Evolutionary conservation across 53 echinoderm and acorn worm genomes (phyloP).

Genomic region (Mesocentrotus franciscanus): DNA sequence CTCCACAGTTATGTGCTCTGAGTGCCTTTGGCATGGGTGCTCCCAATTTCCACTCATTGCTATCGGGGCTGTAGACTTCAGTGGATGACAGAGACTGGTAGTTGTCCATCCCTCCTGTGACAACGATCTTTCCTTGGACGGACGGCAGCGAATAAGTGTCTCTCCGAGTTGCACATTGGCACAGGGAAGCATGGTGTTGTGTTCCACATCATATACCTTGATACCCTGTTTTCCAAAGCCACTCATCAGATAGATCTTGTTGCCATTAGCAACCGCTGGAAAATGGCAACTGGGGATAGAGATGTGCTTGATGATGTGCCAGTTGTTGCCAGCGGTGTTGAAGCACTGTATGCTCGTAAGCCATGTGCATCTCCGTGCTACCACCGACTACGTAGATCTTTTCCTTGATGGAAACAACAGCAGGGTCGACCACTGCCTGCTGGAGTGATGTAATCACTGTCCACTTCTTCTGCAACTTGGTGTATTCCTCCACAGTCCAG

Average conservation of each 20-base stretch:
- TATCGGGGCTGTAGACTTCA: slow-evolving; percentile 72
- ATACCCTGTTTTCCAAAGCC: slow-evolving; percentile 81
- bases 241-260: slow-evolving; percentile 79
- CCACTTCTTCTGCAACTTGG: slow-evolving; percentile 69
- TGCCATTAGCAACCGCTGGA: slow-evolving; percentile 74
- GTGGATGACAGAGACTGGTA: slow-evolving; percentile 75
- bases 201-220: slow-evolving; percentile 81
- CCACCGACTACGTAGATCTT: slow-evolving; percentile 86
- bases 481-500: slow-evolving; percentile 77
- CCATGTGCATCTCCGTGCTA: slow-evolving; percentile 68
- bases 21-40: slow-evolving; percentile 81
- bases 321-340: slow-evolving; percentile 64
- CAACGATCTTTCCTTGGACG: slow-evolving; percentile 74
- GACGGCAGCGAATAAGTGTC: slow-evolving; percentile 87
- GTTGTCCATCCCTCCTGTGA: slow-evolving; percentile 86
- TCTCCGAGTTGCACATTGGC: slow-evolving; percentile 79
- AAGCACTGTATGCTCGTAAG: slow-evolving; percentile 86
- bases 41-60: slow-evolving; percentile 68
- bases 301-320: slow-evolving; percentile 76
- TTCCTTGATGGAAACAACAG: slow-evolving; percentile 75
- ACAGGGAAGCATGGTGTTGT: slow-evolving; percentile 73
- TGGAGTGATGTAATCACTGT: slow-evolving; percentile 72
- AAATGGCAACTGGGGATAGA: slow-evolving; percentile 80
- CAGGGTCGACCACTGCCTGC: slow-evolving; percentile 76
- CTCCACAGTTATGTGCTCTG: slow-evolving; percentile 78